Percentiles rank a stretch among this genome's conserved stretches.
These are phyloP conservation scores for Radopholus similis DNA, from an alignment of 1,140 invertebrate genomes.

Conservation along the genomic window DNA sequence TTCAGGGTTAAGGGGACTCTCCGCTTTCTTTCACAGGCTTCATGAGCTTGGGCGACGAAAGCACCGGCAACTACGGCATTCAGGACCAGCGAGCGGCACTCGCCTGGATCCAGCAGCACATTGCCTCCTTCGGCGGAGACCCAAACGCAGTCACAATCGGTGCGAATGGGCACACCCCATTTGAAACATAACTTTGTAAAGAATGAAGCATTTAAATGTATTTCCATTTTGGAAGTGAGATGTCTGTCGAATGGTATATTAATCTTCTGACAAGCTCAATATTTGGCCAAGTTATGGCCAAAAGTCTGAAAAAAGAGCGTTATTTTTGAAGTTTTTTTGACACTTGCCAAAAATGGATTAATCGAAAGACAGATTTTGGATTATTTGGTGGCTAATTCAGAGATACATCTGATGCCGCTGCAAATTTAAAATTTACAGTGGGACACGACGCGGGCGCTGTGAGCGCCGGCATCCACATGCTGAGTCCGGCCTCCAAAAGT, in stretches of 20 bases:
- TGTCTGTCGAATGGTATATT: background rate
- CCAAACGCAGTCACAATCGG: conserved; percentile 65
- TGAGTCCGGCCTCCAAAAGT: conserved; percentile 68
- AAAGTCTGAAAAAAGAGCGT: too few relatives aligned
- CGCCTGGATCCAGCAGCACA: conserved; percentile 59
- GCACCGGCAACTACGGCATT: conserved; percentile 65
- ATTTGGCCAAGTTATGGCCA: too few relatives aligned
- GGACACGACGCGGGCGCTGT: conserved; percentile 73
- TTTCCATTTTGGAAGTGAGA: background rate
- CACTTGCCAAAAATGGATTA: too few relatives aligned
- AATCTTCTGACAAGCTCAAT: too few relatives aligned
- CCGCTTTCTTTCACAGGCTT: conserved; percentile 35
- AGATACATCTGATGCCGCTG: too few relatives aligned
- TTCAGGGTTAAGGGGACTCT: background rate
- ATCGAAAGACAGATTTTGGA: too few relatives aligned
- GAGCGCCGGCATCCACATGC: conserved; percentile 72
- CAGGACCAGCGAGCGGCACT: conserved; percentile 84
- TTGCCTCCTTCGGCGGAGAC: conserved; percentile 61
- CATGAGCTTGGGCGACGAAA: conserved; percentile 49
- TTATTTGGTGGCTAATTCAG: too few relatives aligned
- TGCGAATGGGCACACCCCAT: too few relatives aligned
- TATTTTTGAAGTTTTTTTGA: too few relatives aligned
- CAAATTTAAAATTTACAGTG: conserved; percentile 51
- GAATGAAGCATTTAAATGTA: background rate
- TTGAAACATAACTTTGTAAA: background rate